Evolutionary conservation across 1,140 invertebrate genomes (phyloP), one percentile per base, ranked within the genome.

Genomic region (Lethocerus indicus): DNA sequence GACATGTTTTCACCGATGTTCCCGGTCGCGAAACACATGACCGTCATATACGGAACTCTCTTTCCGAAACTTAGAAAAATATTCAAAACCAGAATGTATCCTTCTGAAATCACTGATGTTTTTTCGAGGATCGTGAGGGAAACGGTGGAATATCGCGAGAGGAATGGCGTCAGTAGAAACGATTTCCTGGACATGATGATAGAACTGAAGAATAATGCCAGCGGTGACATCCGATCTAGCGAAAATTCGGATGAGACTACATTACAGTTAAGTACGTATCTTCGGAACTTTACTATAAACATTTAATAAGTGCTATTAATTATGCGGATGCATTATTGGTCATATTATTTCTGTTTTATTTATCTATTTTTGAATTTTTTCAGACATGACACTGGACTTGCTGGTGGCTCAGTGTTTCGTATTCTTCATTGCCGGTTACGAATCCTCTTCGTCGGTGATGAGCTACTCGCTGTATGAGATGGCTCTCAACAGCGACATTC

Each of bases 381-480:
- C 27, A 46, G 44, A 46, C 16, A 36, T 47, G 12, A 36, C n/a
- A 14, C 14, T 45, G 44, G 28, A 37, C 14, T 21, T 55, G 16
- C 32, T 70, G 24, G 51, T 62, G 7, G 63, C 64, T 21, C 65
- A 70, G 54, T 53, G 60, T 43, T 60, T 70, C 49, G 46, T 68
- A 2, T 69, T 71, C 52, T 63, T 71, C 60, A 44, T 73, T n/a
- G 76, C 72, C 23, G 75, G 75, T 27, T 81, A 73, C 55, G 80
- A 83, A 28, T 76, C 76, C 0, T 70, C 75, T 21, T 68, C 77
- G 6, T 67, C 67, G 1, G 67, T 70, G 0, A 64, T 80, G 51
- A 59, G 66, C 0, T 74, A 71, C 51, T 59, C 66, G 2, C 52
- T 75, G 0, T 74, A 74, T 55, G 70, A 74, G 51, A 57, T 84